Conservation (phyloP, 2,888 invertebrate species). For the Lingula anatina region DNA sequence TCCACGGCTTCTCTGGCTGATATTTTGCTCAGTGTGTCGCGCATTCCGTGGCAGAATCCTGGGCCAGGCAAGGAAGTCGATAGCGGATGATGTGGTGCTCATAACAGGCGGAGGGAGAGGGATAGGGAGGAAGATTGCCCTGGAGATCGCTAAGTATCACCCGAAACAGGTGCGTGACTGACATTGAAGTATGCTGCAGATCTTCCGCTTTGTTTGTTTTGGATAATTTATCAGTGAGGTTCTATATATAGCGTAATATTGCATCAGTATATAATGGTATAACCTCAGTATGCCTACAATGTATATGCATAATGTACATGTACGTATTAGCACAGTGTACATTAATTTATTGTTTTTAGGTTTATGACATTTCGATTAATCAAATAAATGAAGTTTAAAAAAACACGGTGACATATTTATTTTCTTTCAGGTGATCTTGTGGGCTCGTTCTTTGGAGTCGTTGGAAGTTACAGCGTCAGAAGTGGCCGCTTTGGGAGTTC, state of each 20-base stretch:
- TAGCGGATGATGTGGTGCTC: conserved; percentile 32
- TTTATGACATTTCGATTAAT: too few species aligned
- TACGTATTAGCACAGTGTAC: too few species aligned
- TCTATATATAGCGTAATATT: neutral
- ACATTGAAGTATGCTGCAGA: neutral
- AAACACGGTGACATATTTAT: too few species aligned
- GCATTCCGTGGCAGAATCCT: too few species aligned
- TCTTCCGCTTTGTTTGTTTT: neutral
- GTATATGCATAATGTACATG: too few species aligned
- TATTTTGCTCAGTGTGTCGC: too few species aligned
- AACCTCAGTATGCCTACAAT: too few species aligned
- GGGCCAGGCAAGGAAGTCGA: too few species aligned
- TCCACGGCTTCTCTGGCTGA: too few species aligned
- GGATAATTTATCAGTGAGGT: neutral
- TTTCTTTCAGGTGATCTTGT: conserved; percentile 30
- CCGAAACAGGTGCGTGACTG: conserved; percentile 35
- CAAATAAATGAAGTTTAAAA: too few species aligned
- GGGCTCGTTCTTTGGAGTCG: conserved; percentile 28
- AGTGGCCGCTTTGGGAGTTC: conserved; percentile 20
- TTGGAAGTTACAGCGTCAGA: conserved; percentile 23
- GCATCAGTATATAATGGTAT: neutral
- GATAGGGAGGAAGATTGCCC: conserved; percentile 31
- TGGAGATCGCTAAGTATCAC: conserved; percentile 28
- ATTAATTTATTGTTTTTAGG: too few species aligned
- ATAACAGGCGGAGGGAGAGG: conserved; percentile 45